These are phyloP conservation scores for Danaus chrysippus DNA, from an alignment of 2,888 invertebrate genomes.

Conservation along the genomic window DNA sequence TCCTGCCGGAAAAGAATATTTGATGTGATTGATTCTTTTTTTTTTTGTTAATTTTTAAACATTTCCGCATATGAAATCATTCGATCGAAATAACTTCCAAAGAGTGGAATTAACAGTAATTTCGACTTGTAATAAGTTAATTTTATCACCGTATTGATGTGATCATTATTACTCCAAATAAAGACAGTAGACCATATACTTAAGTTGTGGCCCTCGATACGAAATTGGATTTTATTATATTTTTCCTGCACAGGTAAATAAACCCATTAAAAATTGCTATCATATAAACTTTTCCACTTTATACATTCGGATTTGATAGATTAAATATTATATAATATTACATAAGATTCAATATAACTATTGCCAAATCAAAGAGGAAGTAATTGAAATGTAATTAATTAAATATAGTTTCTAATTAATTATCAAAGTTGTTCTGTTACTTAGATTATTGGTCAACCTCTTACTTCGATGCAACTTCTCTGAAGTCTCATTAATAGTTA, in stretches of 20 bases:
- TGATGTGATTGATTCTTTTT: conserved; percentile 32
- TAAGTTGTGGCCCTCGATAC: conserved; percentile 19
- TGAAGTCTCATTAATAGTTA: neutral
- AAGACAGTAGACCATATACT: conserved; percentile 12
- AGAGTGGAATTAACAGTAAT: conserved; percentile 42
- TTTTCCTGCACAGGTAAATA: conserved; percentile 16
- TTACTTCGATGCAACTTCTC: neutral
- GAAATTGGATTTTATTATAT: conserved; percentile 14
- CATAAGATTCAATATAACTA: no score
- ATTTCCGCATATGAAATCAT: conserved; percentile 71
- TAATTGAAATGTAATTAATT: no score
- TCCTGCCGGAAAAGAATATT: conserved; percentile 62
- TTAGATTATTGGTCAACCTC: neutral
- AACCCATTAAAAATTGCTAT: conserved; percentile 12
- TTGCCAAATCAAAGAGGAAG: no score
- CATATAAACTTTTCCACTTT: neutral
- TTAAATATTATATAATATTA: neutral
- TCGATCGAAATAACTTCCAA: conserved; percentile 44
- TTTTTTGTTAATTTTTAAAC: conserved; percentile 31
- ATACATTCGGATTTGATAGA: neutral
- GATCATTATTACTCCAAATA: conserved; percentile 26
- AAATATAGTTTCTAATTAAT: neutral
- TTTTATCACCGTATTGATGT: conserved; percentile 35
- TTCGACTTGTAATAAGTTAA: conserved; percentile 37
- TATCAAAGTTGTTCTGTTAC: neutral